These are phyloP conservation scores for Anthrax anthrax DNA, from an alignment of 2,888 invertebrate species.

Conservation along the genomic window DNA sequence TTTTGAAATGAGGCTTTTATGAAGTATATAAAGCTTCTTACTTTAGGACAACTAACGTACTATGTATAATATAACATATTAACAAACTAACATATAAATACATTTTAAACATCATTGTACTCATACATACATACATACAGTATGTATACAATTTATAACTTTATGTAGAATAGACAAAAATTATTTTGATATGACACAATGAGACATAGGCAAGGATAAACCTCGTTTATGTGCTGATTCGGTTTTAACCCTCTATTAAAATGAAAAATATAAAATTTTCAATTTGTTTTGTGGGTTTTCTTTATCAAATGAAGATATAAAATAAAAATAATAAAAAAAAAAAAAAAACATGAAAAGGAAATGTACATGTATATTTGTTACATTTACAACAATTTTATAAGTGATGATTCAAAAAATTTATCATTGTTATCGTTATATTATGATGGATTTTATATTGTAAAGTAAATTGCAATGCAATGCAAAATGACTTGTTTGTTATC, in stretches of 20 bases:
- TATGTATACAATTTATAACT: not conserved
- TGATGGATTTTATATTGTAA: no score
- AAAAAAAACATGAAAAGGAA: not conserved
- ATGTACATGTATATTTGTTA: no score
- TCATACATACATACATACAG: no score
- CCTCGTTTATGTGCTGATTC: slow-evolving; percentile 2
- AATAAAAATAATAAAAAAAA: no score
- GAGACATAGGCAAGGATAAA: not conserved
- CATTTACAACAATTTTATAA: not conserved
- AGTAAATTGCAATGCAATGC: not conserved
- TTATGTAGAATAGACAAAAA: slow-evolving; percentile 1
- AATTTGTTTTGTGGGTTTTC: slow-evolving; percentile 4
- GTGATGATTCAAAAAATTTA: slow-evolving; percentile 3
- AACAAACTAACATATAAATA: no score
- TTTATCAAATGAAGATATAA: no score
- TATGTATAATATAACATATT: no score
- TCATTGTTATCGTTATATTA: not conserved
- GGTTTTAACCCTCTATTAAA: slow-evolving; percentile 3
- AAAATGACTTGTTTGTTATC: not conserved
- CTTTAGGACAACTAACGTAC: not conserved
- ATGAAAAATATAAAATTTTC: slow-evolving; percentile 7
- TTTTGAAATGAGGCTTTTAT: slow-evolving; percentile 2
- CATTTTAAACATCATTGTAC: no score
- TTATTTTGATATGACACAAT: slow-evolving; percentile 1
- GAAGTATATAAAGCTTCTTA: not conserved